Evolutionary conservation across 2,888 invertebrate genomes (phyloP), one percentile per base, ranked within the genome.

Genomic region (Latheticus oryzae): DNA sequence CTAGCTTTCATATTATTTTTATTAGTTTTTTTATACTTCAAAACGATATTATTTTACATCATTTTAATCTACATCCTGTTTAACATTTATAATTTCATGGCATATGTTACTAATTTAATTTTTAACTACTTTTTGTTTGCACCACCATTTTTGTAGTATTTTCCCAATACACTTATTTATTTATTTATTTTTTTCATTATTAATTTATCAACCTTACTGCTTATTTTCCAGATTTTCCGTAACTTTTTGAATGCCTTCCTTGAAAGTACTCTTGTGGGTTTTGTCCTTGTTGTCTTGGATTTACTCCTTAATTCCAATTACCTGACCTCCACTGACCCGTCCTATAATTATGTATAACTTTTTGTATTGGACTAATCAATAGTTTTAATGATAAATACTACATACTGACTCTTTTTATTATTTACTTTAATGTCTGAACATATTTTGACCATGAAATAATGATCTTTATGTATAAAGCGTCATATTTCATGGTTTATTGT

Each of bases 151-250:
- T 43, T 40, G 13, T 43, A 2, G n/a, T n/a, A n/a, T n/a, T n/a
- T n/a, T n/a, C n/a, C 15, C 43, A 26, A 16, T 43, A 28, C 30
- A 40, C 7, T 24, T 11, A n/a, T 19, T 19, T 11, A n/a, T 8
- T 33, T 45, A n/a, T 15, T n/a, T 33, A 21, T 33, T 21, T 30
- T 15, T 11, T 30, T 45, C 15, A 19, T 11, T 21, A 15, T 21
- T 38, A 5, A 7, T 9, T 9, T 3, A n/a, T n/a, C n/a, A n/a
- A n/a, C n/a, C n/a, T n/a, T n/a, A n/a, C n/a, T n/a, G n/a, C n/a
- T n/a, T n/a, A 52, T 60, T 61, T 70, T 72, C 65, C 73, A 76
- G 75, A 69, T 72, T 43, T 55, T 65, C 32, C 61, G 65, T 52
- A 47, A 63, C 24, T 73, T 72, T 62, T 57, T 70, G 61, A 58